Base-by-base conservation (phyloP, 2,113 vertebrate genomes). In the Nettapus auritus region DNA sequence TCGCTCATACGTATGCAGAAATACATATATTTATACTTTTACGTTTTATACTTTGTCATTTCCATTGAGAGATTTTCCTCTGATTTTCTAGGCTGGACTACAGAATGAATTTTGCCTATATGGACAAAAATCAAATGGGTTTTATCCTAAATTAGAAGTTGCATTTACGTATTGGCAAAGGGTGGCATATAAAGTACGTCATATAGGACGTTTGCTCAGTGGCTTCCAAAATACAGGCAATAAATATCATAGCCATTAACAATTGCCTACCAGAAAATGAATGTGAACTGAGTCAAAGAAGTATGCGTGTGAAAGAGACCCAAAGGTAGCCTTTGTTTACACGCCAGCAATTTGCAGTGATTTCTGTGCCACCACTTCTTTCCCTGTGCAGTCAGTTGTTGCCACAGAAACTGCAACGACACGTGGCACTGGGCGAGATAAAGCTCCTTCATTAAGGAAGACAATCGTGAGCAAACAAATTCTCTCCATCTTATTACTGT, bases 331-430 rank as follows among this genome's bases (percentile, higher is more conserved):
- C 2, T 3, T 56, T 89, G 81, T 92, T 96, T 94, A 90, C 62
- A 21, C 31, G 66, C 62, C 71, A 79, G 84, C 63, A 82, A 86
- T 86, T 93, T 82, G 84, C 90, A 84, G 66, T 44, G 60, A 25
- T 69, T 94, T 64, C 77, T 77, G 21, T 62, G 83, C 73, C 4
- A 19, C 85, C 34, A 29, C 55, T 66, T 66, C 57, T 50, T 66
- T 82, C 82, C 62, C 53, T 66, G 3, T 84, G 78, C 78, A 94
- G 79, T 76, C 83, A 74, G 77, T 75, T 0, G 86, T 97, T 96
- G 89, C 96, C 93, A 97, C 95, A 96, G 96, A 93, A 95, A 97
- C 93, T 55, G 92, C 91, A 94, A 79, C 77, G 85, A 68, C 89
- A 90, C 88, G 8, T 17, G 4, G 60, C 53, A 56, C 53, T 5